Conservation (phyloP, 2,888 invertebrate species). For the Euclidia mi region DNA sequence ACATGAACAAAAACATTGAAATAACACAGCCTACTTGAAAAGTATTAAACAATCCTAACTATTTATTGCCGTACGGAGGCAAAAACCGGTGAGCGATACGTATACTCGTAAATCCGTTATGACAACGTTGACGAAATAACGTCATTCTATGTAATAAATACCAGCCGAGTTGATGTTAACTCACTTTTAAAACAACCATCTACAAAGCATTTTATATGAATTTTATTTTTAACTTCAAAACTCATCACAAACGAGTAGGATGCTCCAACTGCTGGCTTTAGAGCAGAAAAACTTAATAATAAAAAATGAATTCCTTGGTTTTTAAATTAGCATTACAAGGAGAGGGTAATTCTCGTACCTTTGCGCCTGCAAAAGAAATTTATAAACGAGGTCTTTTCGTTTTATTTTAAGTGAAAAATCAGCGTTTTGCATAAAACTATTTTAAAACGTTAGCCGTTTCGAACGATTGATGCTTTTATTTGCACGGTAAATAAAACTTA, state of each 20-base stretch:
- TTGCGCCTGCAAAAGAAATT: slow-evolving; percentile 83
- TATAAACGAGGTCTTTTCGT: slow-evolving; percentile 81
- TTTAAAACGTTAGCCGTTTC: slow-evolving; percentile 26
- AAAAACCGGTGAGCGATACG: slow-evolving; percentile 29
- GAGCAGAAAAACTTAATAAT: slow-evolving; percentile 89
- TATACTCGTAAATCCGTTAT: slow-evolving; percentile 36
- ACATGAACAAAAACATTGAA: slow-evolving; percentile 1
- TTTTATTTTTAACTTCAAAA: slow-evolving; percentile 75
- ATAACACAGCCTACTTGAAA: slow-evolving; percentile 6
- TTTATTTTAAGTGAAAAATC: slow-evolving; percentile 83
- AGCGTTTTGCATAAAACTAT: slow-evolving; percentile 63
- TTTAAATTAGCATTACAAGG: slow-evolving; percentile 90
- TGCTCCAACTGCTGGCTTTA: slow-evolving; percentile 85
- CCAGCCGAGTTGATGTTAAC: slow-evolving; percentile 43
- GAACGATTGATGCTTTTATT: slow-evolving; percentile 12
- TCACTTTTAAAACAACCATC: slow-evolving; percentile 48
- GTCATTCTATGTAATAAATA: slow-evolving; percentile 48
- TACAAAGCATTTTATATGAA: slow-evolving; percentile 67
- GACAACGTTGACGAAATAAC: slow-evolving; percentile 42
- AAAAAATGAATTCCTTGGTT: slow-evolving; percentile 90
- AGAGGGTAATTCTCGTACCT: slow-evolving; percentile 88
- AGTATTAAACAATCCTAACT: slow-evolving; percentile 11
- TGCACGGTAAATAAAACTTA: not conserved
- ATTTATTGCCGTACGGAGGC: slow-evolving; percentile 20
- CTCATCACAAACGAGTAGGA: slow-evolving; percentile 83